phyloP scores from a whole-genome alignment of 2,888 invertebrate genomes.

The Alloscopus bannaensis region DNA sequence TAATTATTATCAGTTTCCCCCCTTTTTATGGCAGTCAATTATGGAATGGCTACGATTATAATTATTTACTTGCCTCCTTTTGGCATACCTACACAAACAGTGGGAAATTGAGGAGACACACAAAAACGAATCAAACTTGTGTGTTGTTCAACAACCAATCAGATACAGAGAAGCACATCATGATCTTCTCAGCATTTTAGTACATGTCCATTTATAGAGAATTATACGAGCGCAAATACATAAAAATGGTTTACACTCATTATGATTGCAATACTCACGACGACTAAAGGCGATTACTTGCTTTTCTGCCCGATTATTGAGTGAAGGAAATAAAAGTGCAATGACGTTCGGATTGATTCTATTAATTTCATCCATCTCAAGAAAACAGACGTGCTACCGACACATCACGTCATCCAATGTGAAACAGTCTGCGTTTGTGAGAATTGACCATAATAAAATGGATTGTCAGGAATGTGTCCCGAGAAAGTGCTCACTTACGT shows the following conservation, averaged over 20 bases:
- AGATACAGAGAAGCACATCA: conserved; percentile 54
- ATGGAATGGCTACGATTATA: conserved; percentile 52
- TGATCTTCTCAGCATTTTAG: conserved; percentile 51
- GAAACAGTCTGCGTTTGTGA: too few species aligned
- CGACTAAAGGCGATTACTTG: too few species aligned
- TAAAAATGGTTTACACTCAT: conserved; percentile 24
- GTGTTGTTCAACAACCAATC: conserved; percentile 51
- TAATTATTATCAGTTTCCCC: conserved; percentile 49
- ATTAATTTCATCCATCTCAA: background rate
- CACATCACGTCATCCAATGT: background rate
- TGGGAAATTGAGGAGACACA: background rate
- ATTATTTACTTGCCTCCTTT: conserved; percentile 30
- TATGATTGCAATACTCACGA: conserved; percentile 9
- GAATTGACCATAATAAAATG: background rate
- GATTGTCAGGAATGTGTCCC: conserved; percentile 1
- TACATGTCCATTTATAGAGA: conserved; percentile 46
- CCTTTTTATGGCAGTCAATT: conserved; percentile 59
- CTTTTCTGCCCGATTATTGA: background rate
- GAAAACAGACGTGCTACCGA: conserved; percentile 12
- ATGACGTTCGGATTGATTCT: conserved; percentile 5
- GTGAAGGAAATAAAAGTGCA: conserved; percentile 19
- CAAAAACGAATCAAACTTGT: too few species aligned
- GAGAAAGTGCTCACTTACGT: background rate
- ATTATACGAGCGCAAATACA: conserved; percentile 39
- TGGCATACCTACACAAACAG: conserved; percentile 1